Evolutionary conservation across 2,888 invertebrate species (phyloP), one percentile per base, ranked within the genome.

Genomic region (Chaetoderma sp.): DNA sequence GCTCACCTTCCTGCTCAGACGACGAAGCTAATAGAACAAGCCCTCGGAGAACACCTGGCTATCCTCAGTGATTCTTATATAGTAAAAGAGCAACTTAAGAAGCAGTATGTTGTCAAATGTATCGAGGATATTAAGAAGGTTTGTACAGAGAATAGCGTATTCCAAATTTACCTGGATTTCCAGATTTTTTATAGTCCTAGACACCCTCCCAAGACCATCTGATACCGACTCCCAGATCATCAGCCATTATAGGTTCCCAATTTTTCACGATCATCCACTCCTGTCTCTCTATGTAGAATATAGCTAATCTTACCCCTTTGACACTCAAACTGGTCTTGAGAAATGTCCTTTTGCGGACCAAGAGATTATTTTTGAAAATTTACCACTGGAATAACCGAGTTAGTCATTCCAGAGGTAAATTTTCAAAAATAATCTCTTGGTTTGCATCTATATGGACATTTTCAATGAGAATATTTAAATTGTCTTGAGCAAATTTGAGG

Each of bases 71-170:
- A 87, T 67, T 83, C 87, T 4, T 79, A 80, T 71, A 84, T 83
- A 54, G 83, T 87, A 21, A 86, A 87, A 76, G 88, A 88, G 68
- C 84, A 84, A 63, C 82, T 85, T 39, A 86, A 88, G 67, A 79
- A 83, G 68, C 81, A 81, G 32, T 89, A 88, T 74, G 83, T 88
- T 36, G 75, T 80, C 55, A 87, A 87, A 70, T 88, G 88, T 79
- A 83, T 89, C 8, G 87, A 87, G 21, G 87, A 88, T 72, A 87
- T 88, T 49, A 86, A 84, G 71, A 86, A 87, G 80, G 87, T 86
- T 65, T 56, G 65, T 52, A 6, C n/a, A n/a, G n/a, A n/a, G n/a
- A n/a, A n/a, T n/a, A n/a, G n/a, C n/a, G n/a, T 44, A n/a, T n/a
- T n/a, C n/a, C n/a, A n/a, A n/a, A n/a, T n/a, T n/a, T n/a, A n/a